A percentile compares a stretch with the other conserved stretches of the same genome.
Evolutionary conservation across 2,113 vertebrate species (phyloP).

Genomic region (Urocolius indicus): DNA sequence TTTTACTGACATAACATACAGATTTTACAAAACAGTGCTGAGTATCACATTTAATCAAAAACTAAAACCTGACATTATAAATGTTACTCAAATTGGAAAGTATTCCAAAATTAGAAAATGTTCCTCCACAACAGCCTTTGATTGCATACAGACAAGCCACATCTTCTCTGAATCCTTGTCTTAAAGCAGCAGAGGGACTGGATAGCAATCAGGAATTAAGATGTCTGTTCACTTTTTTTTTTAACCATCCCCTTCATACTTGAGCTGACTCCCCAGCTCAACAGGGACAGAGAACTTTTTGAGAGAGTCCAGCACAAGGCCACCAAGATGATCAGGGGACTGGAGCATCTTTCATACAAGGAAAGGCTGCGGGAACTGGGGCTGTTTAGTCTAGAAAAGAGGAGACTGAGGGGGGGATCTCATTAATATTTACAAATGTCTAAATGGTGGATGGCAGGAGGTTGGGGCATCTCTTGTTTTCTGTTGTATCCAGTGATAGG

Average conservation of each 20-base stretch:
- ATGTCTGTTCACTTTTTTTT: not conserved
- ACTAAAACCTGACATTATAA: not conserved
- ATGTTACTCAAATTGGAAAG: not conserved
- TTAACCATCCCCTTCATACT: not conserved
- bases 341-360: too few relatives aligned
- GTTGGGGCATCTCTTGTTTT: too few relatives aligned
- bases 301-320: too few relatives aligned
- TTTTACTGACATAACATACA: not conserved
- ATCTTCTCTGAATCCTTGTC: not conserved
- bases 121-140: not conserved
- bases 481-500: too few relatives aligned
- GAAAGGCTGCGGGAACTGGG: too few relatives aligned
- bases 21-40: not conserved
- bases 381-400: too few relatives aligned
- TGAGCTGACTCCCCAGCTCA: too few relatives aligned
- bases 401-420: too few relatives aligned
- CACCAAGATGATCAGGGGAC: too few relatives aligned
- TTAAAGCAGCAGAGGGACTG: not conserved
- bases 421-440: too few relatives aligned
- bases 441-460: too few relatives aligned
- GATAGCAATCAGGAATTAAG: not conserved
- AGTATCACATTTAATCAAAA: not conserved
- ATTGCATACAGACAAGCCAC: not conserved
- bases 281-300: too few relatives aligned
- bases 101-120: constrained; percentile 24